These are phyloP conservation scores for Chloroclystis v-ata DNA, from an alignment of 2,888 invertebrate genomes.

Conservation along the genomic window DNA sequence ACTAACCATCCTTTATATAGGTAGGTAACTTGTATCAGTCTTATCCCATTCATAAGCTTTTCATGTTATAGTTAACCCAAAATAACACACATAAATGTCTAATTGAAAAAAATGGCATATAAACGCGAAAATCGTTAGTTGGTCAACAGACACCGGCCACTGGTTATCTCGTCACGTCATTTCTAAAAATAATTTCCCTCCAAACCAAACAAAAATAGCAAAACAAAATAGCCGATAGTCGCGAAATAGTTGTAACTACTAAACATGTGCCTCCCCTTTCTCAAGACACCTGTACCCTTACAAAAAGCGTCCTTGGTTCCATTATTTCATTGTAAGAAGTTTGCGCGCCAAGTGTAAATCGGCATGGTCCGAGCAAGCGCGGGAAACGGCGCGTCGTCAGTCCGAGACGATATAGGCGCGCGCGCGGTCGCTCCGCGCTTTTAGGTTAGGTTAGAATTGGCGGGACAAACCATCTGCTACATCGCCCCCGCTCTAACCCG, in stretches of 20 bases:
- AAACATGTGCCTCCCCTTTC: slow-evolving; percentile 51
- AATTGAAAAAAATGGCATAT: not conserved
- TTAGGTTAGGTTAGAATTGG: slow-evolving; percentile 76
- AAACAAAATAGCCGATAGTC: not conserved
- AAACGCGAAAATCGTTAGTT: slow-evolving; percentile 2
- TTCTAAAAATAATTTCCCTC: slow-evolving; percentile 39
- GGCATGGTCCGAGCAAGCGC: slow-evolving; percentile 60
- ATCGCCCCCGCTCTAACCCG: slow-evolving; percentile 56
- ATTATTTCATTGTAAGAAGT: slow-evolving; percentile 63
- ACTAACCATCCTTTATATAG: too few species aligned
- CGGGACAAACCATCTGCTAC: slow-evolving; percentile 70
- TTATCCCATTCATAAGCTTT: too few species aligned
- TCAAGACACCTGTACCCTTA: slow-evolving; percentile 62
- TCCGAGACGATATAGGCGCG: slow-evolving; percentile 50
- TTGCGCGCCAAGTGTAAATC: slow-evolving; percentile 75
- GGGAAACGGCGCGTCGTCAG: slow-evolving; percentile 64
- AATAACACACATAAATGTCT: too few species aligned
- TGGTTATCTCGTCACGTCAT: slow-evolving; percentile 40
- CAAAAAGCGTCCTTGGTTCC: slow-evolving; percentile 74
- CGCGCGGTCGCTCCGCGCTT: slow-evolving; percentile 54
- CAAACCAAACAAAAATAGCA: slow-evolving; percentile 23
- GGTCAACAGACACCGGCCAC: slow-evolving; percentile 28
- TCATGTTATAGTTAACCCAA: too few species aligned
- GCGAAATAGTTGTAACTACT: slow-evolving; percentile 15
- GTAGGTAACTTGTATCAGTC: too few species aligned